phyloP scores from a whole-genome alignment of 64 coral and sea anemone genomes.

The Pocillopora damicornis region DNA sequence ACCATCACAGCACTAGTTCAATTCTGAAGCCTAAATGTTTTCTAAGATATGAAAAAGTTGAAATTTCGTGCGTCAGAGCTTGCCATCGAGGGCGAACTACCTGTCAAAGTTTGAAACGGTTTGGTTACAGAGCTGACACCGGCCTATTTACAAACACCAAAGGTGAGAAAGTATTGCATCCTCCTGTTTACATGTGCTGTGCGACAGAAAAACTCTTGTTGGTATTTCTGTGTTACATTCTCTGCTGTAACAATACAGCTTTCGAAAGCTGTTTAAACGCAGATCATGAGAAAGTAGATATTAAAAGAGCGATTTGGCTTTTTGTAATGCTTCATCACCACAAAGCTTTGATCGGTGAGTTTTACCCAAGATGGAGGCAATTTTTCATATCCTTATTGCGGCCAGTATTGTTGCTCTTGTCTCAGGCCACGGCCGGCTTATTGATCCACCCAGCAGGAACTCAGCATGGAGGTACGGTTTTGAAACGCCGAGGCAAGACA shows the following conservation, averaged over 20 bases:
- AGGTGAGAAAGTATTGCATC: not conserved
- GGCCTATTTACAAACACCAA: not conserved
- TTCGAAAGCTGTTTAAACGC: not conserved
- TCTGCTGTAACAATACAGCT: not conserved
- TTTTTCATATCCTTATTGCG: not conserved
- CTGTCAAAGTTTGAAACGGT: not conserved
- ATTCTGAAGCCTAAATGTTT: too few species aligned
- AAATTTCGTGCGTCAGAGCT: too few species aligned
- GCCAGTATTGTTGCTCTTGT: not conserved
- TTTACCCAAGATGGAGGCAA: not conserved
- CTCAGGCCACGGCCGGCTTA: conserved; percentile 51
- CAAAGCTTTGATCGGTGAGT: not conserved
- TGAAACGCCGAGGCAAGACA: conserved; percentile 44
- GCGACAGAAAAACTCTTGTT: not conserved
- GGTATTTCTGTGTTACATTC: not conserved
- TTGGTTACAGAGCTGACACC: not conserved
- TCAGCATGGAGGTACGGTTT: conserved; percentile 51
- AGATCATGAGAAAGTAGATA: not conserved
- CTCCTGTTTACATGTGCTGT: not conserved
- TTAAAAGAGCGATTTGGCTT: not conserved
- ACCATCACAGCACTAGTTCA: too few species aligned
- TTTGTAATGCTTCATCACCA: not conserved
- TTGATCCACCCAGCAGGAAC: conserved; percentile 48
- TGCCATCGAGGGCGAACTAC: not conserved
- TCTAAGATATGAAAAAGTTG: too few species aligned